Percentiles rank a stretch among this genome's conserved stretches.
Evolutionary conservation across 2,113 vertebrate species (phyloP).

Genomic region (Gallinago media): DNA sequence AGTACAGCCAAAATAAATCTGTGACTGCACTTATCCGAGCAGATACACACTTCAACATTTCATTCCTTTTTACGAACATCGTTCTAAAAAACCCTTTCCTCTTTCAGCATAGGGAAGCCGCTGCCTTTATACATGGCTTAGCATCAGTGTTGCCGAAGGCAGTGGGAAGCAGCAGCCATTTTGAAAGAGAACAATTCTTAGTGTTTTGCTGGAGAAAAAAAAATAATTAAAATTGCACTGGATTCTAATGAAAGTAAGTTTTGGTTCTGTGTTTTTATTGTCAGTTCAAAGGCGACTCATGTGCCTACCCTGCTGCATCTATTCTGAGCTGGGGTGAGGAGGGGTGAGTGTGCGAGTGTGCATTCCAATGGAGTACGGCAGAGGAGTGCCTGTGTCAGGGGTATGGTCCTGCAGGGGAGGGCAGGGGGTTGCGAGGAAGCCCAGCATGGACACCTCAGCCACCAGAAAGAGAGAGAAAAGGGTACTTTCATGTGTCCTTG

Average conservation of each 20-base stretch:
- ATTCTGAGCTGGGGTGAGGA: neutral
- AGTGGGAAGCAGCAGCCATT: neutral
- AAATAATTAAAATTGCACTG: neutral
- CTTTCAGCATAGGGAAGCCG: neutral
- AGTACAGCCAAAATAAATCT: conserved; percentile 49
- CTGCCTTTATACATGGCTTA: neutral
- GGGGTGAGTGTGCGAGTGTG: neutral
- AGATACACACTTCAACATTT: conserved; percentile 50
- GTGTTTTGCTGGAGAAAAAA: neutral
- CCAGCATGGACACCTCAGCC: neutral
- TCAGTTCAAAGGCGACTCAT: neutral
- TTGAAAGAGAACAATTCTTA: neutral
- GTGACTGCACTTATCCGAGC: neutral
- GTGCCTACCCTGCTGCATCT: neutral
- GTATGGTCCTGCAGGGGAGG: neutral
- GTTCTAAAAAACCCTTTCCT: neutral
- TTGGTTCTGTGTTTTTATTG: neutral
- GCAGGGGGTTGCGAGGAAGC: neutral
- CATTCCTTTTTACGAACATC: neutral
- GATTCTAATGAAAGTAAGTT: neutral
- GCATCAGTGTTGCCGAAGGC: neutral
- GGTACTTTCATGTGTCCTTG: neutral
- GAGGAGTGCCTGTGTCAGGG: fast-evolving
- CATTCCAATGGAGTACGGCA: neutral
- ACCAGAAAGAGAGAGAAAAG: neutral